Evolutionary conservation across 2,888 invertebrate species (phyloP), one percentile per base, ranked within the genome.

Genomic region (Drosophila neotestacea): DNA sequence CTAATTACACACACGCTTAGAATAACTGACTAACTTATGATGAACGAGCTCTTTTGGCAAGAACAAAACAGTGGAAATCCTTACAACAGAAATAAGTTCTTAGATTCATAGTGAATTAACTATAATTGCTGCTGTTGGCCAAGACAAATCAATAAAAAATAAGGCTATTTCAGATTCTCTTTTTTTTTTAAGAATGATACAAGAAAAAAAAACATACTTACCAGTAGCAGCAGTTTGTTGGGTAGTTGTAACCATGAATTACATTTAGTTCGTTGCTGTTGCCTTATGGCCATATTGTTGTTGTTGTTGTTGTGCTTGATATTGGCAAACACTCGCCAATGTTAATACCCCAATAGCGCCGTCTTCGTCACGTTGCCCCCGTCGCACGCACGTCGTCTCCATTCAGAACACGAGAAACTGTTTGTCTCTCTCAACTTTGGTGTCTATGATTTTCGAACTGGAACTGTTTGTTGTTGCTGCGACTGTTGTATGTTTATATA

Each of bases 221-320:
- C 89, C 89, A 84, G 72, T 70, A 81, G 74, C 68, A 90, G 86
- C 85, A 85, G 79, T 77, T 82, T 81, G 73, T 81, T 81, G 76
- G 73, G 60, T 74, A 79, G 76, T 85, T 90, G 89, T 74, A 88
- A 89, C 86, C 89, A 88, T 90, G 80, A 81, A 88, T 79, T 81
- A 79, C 86, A 80, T 73, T 73, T 79, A 67, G 81, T 74, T 85
- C 78, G 88, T 62, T 70, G 77, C 72, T 72, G 68, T 56, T 74
- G 84, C 71, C 76, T 72, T 78, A 70, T 80, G 74, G 79, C 77
- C 82, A 81, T 82, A 74, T 77, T 85, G 73, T 60, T 72, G 70
- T 61, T 63, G 73, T 58, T 82, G 70, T 55, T 65, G 68, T 51
- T 67, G 77, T 59, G 67, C 51, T 60, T 68, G 76, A 66, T 77